Evolutionary conservation across 2,797 vertebrate species (phyloP), one percentile per base, ranked within the genome.

Genomic region (Helostoma temminkii): DNA sequence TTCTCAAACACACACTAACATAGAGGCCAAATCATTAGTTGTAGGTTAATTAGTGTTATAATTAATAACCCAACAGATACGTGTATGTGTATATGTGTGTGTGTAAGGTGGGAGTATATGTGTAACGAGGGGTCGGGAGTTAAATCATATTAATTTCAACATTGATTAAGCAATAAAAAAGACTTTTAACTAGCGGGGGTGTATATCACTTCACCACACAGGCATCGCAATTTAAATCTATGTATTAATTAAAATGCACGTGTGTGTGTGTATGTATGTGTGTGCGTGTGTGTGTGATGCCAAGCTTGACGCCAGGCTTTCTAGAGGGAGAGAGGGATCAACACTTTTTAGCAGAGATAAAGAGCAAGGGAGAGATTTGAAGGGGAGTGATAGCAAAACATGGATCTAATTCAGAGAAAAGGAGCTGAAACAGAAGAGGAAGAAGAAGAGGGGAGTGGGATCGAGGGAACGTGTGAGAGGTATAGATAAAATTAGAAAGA

Each of bases 91-190:
- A 34, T 37, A 52, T 47, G 60, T 28, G 61, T 50, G 57, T 41
- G 65, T 60, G 67, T 50, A 56, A 53, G 42, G 59, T 37, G 71
- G 28, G 71, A 25, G 77, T 80, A 39, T 81, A 48, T 71, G 81
- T 82, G 87, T 86, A 83, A 85, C 66, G 80, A 87, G 86, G 64
- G 89, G 87, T 89, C 82, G 87, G 76, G 89, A 89, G 88, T 89
- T 90, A 93, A 92, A 93, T 90, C 88, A 87, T 91, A 92, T 91
- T 92, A 88, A 92, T 92, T 90, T 92, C 88, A 90, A 90, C 88
- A 92, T 92, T 92, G 91, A 93, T 93, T 92, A 92, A 93, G 88
- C 90, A 91, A 91, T 93, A 91, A 93, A 93, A 92, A 89, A 85
- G 86, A 90, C 86, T 93, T 90, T 91, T 88, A 93, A 89, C 88